These are phyloP conservation scores for Paramacrobiotus metropolitanus DNA, from an alignment of 1,140 invertebrate genomes.

Conservation along the genomic window DNA sequence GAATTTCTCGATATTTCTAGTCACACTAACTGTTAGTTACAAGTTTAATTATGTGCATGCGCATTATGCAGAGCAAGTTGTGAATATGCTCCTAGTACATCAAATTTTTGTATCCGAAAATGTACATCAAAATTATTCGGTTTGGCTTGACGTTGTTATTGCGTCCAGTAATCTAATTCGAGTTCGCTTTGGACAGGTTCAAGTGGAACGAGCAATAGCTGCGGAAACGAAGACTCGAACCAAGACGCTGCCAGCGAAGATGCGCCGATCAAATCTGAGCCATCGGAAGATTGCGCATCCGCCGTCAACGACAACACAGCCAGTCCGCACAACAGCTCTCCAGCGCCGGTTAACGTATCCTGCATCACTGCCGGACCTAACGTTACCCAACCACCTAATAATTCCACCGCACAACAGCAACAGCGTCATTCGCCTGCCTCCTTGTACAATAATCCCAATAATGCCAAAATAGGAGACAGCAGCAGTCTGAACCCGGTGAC, in stretches of 20 bases:
- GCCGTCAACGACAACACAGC: conserved; percentile 13
- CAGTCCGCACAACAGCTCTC: conserved; percentile 20
- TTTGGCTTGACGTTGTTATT: too few relatives aligned
- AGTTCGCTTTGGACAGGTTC: conserved; percentile 31
- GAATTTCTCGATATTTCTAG: too few relatives aligned
- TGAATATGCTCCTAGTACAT: too few relatives aligned
- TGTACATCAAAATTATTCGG: too few relatives aligned
- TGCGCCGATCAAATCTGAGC: conserved; percentile 13
- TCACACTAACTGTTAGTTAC: too few relatives aligned
- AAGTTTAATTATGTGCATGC: too few relatives aligned
- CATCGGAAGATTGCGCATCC: conserved; percentile 17
- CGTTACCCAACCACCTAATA: conserved; percentile 16
- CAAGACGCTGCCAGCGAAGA: conserved; percentile 9
- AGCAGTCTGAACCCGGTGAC: conserved; percentile 1
- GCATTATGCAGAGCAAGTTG: too few relatives aligned
- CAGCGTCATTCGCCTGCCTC: conserved; percentile 9
- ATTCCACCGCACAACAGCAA: conserved; percentile 22
- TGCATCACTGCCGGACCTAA: too few relatives aligned
- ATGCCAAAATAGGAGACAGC: conserved; percentile 1
- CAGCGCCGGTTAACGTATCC: conserved; percentile 16
- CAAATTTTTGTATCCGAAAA: too few relatives aligned
- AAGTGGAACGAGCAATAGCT: conserved; percentile 23
- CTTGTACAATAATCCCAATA: too few relatives aligned
- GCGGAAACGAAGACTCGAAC: conserved; percentile 7
- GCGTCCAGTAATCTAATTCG: too few relatives aligned